A percentile compares a stretch with the other conserved stretches of the same genome.
Evolutionary conservation across 2,797 vertebrate species (phyloP).

Genomic region (Ammospiza maritima): DNA sequence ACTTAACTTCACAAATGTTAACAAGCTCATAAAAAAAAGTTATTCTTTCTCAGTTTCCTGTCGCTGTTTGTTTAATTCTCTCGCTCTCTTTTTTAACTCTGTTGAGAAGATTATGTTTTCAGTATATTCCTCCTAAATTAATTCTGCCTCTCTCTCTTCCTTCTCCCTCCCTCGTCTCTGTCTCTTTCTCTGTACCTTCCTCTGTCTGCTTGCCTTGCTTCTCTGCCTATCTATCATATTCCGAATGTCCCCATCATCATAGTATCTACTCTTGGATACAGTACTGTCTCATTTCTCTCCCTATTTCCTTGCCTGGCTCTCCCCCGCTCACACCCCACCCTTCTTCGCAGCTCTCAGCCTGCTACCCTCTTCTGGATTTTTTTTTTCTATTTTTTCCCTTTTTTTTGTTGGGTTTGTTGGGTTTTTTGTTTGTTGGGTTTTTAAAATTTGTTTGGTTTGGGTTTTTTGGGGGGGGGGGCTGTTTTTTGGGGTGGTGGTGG

Average conservation of each 20-base stretch:
- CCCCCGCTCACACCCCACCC: not conserved
- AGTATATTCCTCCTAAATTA: conserved; percentile 63
- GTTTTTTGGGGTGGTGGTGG: not conserved
- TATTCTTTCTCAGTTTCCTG: conserved; percentile 67
- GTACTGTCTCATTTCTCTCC: not conserved
- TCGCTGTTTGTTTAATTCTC: conserved; percentile 64
- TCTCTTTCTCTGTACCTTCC: conserved; percentile 18
- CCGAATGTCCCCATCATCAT: conserved; percentile 11
- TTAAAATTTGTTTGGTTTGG: not conserved
- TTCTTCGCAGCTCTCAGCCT: not conserved
- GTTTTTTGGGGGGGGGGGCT: accelerated
- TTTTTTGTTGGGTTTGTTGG: accelerated
- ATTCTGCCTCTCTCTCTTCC: conserved; percentile 21
- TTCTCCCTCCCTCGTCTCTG: not conserved
- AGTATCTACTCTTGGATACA: not conserved
- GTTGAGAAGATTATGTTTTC: conserved; percentile 63
- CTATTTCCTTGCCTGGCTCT: not conserved
- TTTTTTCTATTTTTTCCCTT: not conserved
- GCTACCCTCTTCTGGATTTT: not conserved
- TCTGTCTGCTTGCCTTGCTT: conserved; percentile 39
- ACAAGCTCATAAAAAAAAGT: conserved; percentile 77
- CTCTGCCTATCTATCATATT: conserved; percentile 24
- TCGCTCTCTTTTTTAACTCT: not conserved
- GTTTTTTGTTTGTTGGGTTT: not conserved
- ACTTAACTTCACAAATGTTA: conserved; percentile 79